Evolutionary conservation across 2,888 invertebrate genomes (phyloP).

Genomic region (Orthonychiurus folsomi): DNA sequence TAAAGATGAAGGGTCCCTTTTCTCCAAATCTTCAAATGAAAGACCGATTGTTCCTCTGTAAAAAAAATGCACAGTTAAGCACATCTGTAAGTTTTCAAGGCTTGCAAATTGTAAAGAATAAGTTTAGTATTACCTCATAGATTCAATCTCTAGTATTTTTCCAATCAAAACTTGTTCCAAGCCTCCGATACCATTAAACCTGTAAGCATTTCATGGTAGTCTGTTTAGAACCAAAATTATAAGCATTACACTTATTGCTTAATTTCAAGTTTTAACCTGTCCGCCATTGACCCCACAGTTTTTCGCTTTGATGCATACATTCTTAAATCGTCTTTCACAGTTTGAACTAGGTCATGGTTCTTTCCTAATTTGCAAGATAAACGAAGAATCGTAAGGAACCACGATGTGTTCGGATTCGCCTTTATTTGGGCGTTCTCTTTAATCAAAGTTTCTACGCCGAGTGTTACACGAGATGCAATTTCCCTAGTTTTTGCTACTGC

Average conservation of each 20-base stretch:
- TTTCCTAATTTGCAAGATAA: conserved; percentile 15
- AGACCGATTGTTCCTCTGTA: too few relatives aligned
- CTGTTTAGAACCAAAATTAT: too few relatives aligned
- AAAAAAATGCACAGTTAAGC: too few relatives aligned
- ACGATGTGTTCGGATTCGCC: not conserved
- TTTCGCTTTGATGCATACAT: conserved; percentile 21
- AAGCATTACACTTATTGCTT: not conserved
- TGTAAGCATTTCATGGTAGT: conserved; percentile 25
- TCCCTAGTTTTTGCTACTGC: conserved; percentile 34
- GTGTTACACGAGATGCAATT: not conserved
- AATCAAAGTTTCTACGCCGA: not conserved
- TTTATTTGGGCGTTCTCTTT: not conserved
- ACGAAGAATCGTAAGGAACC: not conserved
- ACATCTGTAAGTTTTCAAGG: too few relatives aligned
- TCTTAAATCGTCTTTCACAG: conserved; percentile 33
- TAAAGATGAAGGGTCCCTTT: conserved; percentile 42
- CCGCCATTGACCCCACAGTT: conserved; percentile 19
- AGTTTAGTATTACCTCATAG: conserved; percentile 43
- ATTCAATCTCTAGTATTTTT: conserved; percentile 43
- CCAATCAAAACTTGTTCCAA: conserved; percentile 43
- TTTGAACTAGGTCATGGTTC: conserved; percentile 22
- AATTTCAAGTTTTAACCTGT: not conserved
- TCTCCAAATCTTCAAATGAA: conserved; percentile 42
- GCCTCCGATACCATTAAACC: conserved; percentile 43
- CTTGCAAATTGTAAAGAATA: too few relatives aligned